Base-by-base conservation (phyloP, 2,797 vertebrate genomes). In the Decapterus maruadsi region DNA sequence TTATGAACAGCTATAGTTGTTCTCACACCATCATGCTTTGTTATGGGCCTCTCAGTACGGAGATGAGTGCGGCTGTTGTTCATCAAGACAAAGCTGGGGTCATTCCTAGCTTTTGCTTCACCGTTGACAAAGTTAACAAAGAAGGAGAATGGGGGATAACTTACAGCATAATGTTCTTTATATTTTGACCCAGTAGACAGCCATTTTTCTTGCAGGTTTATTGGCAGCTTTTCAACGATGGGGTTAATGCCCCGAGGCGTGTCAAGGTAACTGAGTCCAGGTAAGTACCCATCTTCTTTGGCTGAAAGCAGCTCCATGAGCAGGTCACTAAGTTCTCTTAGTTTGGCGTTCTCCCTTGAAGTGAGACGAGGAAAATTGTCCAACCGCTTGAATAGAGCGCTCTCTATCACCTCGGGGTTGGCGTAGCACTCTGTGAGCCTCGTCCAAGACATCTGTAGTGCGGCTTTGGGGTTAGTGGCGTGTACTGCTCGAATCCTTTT, bases 351-450 rank as follows among this genome's bases (percentile, higher is more conserved):
- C 1, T 83, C 78, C 3, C 6, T 78, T 31, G 19, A 14, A 22
- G 31, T 38, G 48, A 40, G 42, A 63, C 9, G 26, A 5, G 80
- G 77, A 16, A 80, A 81, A 3, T 1, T 51, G 12, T 82, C 71
- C 4, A 85, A 11, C 26, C 34, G 26, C 40, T 72, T 78, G 2
- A 75, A 75, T 1, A 78, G 40, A 19, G 71, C 54, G 8, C 9
- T 40, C 31, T 77, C 77, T 17, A 81, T 74, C 5, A 74, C 64
- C 29, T 86, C 83, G 0, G 72, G 63, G 1, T 64, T 34, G 11
- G 45, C 70, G n/a, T 84, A 84, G 46, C 68, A 80, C 8, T 89
- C 71, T 13, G 42, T 6, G 6, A 89, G 77, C 31, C 31, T 34
- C 4, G 31, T 34, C 31, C 31, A 34, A 34, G 31, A 34, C 31